phyloP scores from a whole-genome alignment of 2,797 vertebrate genomes.

The Rhynchonycteris naso region DNA sequence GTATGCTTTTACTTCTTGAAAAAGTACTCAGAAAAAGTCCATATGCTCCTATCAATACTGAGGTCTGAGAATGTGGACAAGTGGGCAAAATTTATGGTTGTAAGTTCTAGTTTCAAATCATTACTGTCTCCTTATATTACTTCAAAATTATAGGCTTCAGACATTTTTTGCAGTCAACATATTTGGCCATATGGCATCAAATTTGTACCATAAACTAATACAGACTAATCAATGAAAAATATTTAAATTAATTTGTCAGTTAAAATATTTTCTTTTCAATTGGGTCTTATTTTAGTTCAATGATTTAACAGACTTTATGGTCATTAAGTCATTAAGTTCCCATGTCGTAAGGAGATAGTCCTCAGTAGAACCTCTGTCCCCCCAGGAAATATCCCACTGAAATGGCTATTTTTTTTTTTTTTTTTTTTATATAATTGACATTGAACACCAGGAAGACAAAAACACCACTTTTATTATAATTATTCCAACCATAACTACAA shows the following conservation, averaged over 20 bases:
- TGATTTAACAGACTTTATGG: neutral
- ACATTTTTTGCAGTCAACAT: neutral
- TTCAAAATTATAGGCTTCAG: neutral
- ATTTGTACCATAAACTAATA: neutral
- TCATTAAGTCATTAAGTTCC: neutral
- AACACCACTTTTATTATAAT: neutral
- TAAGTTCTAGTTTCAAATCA: neutral
- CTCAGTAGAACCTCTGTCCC: neutral
- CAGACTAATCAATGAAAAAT: neutral
- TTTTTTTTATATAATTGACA: neutral
- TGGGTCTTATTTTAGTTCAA: neutral
- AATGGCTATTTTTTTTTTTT: neutral
- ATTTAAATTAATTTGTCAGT: neutral
- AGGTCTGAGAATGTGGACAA: neutral
- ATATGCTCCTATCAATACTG: neutral
- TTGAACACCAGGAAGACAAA: neutral
- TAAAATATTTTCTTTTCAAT: neutral
- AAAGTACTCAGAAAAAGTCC: neutral
- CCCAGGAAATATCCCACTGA: neutral
- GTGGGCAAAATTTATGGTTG: neutral
- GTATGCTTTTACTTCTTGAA: neutral
- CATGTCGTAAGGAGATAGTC: neutral
- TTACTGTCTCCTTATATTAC: neutral
- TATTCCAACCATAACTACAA: neutral
- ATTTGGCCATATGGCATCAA: neutral